Evolutionary conservation across 2,888 invertebrate genomes (phyloP).

Genomic region (Rhaphigaster nebulosa): DNA sequence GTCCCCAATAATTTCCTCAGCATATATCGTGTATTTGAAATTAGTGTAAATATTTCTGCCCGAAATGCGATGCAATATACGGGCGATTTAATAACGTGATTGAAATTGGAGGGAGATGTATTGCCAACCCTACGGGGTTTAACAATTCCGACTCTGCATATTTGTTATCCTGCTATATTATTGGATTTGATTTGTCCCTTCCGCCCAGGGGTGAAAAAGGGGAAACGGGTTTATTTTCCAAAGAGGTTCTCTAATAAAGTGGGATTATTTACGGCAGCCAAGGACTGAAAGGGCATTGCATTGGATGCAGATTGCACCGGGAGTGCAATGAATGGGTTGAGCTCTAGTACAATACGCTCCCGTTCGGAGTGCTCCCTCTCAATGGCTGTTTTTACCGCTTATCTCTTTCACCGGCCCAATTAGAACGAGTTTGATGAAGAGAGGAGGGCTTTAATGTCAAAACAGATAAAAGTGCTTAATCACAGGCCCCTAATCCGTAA

Average conservation of each 20-base stretch:
- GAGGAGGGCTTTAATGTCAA: constrained; percentile 56
- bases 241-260: constrained; percentile 45
- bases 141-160: constrained; percentile 36
- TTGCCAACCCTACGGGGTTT: not conserved
- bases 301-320: constrained; percentile 19
- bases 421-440: constrained; percentile 52
- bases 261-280: not conserved
- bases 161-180: constrained; percentile 22
- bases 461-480: constrained; percentile 60
- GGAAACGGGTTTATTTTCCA: constrained; percentile 12
- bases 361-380: not conserved
- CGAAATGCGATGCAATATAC: not conserved
- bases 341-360: not conserved
- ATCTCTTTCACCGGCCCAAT: constrained; percentile 53
- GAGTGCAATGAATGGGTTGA: not conserved
- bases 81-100: constrained; percentile 25
- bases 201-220: not conserved
- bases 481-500: constrained; percentile 59
- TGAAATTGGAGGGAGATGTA: not conserved
- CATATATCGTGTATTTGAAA: not conserved
- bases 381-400: constrained; percentile 49
- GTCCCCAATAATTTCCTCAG: not conserved
- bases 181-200: constrained; percentile 41
- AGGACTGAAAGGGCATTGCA: not conserved
- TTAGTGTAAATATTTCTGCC: not conserved